These are phyloP conservation scores for Eledone cirrhosa DNA, from an alignment of 2,888 invertebrate species.

Conservation along the genomic window DNA sequence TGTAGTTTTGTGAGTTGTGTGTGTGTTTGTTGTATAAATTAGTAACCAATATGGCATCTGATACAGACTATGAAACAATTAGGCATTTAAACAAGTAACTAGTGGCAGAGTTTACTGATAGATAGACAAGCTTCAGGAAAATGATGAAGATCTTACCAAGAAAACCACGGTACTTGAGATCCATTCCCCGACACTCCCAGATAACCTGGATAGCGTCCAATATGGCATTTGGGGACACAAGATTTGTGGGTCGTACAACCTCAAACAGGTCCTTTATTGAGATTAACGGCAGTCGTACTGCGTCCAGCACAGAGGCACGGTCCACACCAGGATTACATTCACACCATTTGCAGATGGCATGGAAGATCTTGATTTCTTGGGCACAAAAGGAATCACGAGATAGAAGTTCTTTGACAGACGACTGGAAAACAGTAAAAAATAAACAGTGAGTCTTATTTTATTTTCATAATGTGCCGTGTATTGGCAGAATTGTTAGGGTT, in stretches of 20 bases:
- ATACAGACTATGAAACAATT: no score
- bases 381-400: constrained; percentile 95
- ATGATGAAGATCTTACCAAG: constrained; percentile 44
- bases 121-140: no score
- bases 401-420: constrained; percentile 83
- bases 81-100: no score
- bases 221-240: constrained; percentile 88
- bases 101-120: no score
- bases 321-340: constrained; percentile 77
- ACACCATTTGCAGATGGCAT: constrained; percentile 87
- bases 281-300: constrained; percentile 86
- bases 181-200: constrained; percentile 80
- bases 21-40: no score
- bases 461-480: no score
- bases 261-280: constrained; percentile 85
- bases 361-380: constrained; percentile 93
- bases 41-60: no score
- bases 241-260: constrained; percentile 85
- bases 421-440: constrained; percentile 44
- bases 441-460: neutral
- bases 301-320: constrained; percentile 55
- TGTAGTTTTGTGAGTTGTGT: no score
- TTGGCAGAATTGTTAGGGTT: no score
- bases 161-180: constrained; percentile 83
- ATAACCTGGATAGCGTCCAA: constrained; percentile 93